Percentiles rank a stretch among this genome's conserved stretches.
phyloP scores from a whole-genome alignment of 2,888 invertebrate genomes.

The Ferdinandea cuprea region DNA sequence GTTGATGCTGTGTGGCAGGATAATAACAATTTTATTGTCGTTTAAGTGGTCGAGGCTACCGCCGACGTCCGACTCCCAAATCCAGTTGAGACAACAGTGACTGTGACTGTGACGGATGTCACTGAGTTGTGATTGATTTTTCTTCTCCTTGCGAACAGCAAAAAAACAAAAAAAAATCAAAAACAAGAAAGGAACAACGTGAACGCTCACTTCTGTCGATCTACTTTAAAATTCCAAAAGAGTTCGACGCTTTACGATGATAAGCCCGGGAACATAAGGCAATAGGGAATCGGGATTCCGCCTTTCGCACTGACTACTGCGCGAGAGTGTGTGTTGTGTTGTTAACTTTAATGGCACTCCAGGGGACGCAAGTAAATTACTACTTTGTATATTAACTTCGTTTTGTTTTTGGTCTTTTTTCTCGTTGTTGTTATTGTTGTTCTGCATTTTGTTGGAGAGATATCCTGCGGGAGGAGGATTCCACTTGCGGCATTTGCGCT shows the following conservation, averaged over 20 bases:
- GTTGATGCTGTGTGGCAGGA: conserved; percentile 72
- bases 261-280: conserved; percentile 32
- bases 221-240: conserved; percentile 59
- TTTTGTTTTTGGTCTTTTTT: conserved; percentile 15
- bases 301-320: conserved; percentile 4
- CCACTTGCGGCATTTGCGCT: conserved; percentile 64
- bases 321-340: conserved; percentile 50
- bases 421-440: neutral
- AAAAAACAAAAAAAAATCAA: conserved; percentile 9
- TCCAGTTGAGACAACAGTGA: conserved; percentile 31
- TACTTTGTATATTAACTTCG: conserved; percentile 75
- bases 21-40: conserved; percentile 72
- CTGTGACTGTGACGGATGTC: conserved; percentile 35
- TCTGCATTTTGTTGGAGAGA: conserved; percentile 22
- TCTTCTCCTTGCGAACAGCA: neutral
- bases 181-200: neutral
- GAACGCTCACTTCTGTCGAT: neutral
- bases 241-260: conserved; percentile 62
- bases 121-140: conserved; percentile 63
- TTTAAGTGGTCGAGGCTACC: conserved; percentile 61
- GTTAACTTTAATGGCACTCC: conserved; percentile 76
- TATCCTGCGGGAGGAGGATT: conserved; percentile 54
- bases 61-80: conserved; percentile 15
- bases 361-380: conserved; percentile 76
- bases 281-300: conserved; percentile 6